Conservation (phyloP, 2,797 vertebrate genomes). For the Gallirallus australis region DNA sequence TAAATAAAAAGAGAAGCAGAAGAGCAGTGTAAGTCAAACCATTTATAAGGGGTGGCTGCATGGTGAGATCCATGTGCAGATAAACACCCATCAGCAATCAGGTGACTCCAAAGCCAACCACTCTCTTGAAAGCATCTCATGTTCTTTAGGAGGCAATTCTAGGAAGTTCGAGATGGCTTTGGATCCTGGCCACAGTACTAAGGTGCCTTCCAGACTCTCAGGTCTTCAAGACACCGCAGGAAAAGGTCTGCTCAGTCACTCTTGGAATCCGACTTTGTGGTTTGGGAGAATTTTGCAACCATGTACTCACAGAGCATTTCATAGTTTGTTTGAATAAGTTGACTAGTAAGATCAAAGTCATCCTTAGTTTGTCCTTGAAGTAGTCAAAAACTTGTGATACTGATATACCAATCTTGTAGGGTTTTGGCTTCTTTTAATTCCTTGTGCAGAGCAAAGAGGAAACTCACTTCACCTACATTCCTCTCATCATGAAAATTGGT, state of each 20-base stretch:
- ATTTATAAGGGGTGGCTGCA: background rate
- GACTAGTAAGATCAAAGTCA: background rate
- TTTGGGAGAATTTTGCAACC: background rate
- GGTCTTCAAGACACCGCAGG: background rate
- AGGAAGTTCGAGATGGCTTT: background rate
- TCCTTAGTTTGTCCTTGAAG: background rate
- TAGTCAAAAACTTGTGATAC: background rate
- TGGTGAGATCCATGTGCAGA: background rate
- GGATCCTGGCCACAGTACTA: background rate
- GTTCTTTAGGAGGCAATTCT: background rate
- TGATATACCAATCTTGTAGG: background rate
- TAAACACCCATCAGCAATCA: background rate
- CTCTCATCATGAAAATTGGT: background rate
- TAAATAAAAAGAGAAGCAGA: background rate
- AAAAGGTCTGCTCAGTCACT: accelerated
- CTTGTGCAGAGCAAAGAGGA: background rate
- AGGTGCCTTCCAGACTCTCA: background rate
- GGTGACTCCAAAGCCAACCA: accelerated
- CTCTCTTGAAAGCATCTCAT: background rate
- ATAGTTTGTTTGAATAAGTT: background rate
- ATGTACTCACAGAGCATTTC: background rate
- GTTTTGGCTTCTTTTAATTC: background rate
- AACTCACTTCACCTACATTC: background rate
- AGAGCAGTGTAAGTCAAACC: background rate
- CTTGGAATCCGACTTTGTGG: background rate